phyloP scores from a whole-genome alignment of 2,888 invertebrate genomes.

The Ormia ochracea region DNA sequence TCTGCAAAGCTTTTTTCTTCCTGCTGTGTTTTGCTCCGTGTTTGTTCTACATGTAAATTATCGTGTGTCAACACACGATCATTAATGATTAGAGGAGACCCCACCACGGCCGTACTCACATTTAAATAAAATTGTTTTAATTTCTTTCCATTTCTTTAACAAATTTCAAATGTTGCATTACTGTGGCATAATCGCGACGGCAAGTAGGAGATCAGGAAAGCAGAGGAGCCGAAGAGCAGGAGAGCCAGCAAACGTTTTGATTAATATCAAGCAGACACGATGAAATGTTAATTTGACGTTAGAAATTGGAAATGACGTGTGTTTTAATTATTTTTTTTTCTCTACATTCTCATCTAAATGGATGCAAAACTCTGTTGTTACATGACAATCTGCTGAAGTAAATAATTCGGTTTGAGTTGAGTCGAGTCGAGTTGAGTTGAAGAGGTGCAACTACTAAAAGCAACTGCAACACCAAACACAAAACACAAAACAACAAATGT shows the following conservation, averaged over 20 bases:
- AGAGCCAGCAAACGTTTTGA: conserved; percentile 65
- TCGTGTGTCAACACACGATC: conserved; percentile 60
- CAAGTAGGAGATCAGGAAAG: not conserved
- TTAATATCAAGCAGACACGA: conserved; percentile 73
- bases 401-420: conserved; percentile 44
- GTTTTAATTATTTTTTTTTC: conserved; percentile 55
- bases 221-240: not conserved
- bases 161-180: not conserved
- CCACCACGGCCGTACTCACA: conserved; percentile 43
- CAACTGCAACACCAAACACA: conserved; percentile 2
- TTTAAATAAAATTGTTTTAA: conserved; percentile 40
- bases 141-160: not conserved
- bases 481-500: conserved; percentile 56
- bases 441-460: not conserved
- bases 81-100: conserved; percentile 58
- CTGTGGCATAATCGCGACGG: conserved; percentile 23
- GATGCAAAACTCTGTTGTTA: conserved; percentile 29
- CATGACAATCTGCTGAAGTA: conserved; percentile 58
- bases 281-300: conserved; percentile 67
- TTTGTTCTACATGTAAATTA: conserved; percentile 29
- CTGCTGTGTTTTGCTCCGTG: not conserved
- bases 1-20: not conserved
- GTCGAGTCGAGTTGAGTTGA: conserved; percentile 47
- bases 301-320: conserved; percentile 69
- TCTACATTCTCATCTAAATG: conserved; percentile 9